Conservation (phyloP, 2,797 vertebrate species). For the Rhabdomys pumilio region DNA sequence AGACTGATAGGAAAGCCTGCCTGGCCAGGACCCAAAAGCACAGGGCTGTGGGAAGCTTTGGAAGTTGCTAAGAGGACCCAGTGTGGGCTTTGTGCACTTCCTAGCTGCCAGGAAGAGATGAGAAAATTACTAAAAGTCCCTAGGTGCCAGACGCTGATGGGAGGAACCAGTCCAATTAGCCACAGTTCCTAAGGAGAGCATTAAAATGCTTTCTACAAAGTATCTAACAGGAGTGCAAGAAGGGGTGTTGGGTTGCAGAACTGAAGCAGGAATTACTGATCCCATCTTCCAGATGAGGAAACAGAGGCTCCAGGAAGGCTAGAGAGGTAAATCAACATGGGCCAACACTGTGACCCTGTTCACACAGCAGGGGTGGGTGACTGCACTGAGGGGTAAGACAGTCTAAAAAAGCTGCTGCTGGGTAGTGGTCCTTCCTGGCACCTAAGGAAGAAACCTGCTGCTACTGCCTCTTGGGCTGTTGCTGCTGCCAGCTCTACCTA, state of each 20-base stretch:
- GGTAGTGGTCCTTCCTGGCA: neutral
- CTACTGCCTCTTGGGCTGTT: neutral
- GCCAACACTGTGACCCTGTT: neutral
- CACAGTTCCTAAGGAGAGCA: neutral
- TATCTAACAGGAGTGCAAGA: neutral
- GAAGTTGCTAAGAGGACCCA: neutral
- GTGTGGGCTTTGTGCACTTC: neutral
- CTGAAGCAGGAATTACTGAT: neutral
- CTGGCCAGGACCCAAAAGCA: neutral
- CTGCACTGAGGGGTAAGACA: neutral
- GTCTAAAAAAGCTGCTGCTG: neutral
- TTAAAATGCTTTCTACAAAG: slow-evolving; percentile 4
- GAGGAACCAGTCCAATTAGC: slow-evolving; percentile 44
- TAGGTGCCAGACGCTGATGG: neutral
- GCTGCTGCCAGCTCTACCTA: neutral
- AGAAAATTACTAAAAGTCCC: slow-evolving; percentile 23
- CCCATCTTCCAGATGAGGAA: slow-evolving; percentile 44
- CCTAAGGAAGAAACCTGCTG: neutral
- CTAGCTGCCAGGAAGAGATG: neutral
- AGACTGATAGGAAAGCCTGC: neutral
- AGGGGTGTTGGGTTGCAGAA: neutral
- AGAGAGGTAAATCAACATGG: neutral
- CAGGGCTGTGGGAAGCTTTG: neutral
- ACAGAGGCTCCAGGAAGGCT: neutral
- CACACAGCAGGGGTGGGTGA: neutral